A percentile compares a stretch with the other conserved stretches of the same genome.
These are phyloP conservation scores for Danio rerio DNA, from an alignment of 2,113 vertebrate genomes.

Conservation along the genomic window DNA sequence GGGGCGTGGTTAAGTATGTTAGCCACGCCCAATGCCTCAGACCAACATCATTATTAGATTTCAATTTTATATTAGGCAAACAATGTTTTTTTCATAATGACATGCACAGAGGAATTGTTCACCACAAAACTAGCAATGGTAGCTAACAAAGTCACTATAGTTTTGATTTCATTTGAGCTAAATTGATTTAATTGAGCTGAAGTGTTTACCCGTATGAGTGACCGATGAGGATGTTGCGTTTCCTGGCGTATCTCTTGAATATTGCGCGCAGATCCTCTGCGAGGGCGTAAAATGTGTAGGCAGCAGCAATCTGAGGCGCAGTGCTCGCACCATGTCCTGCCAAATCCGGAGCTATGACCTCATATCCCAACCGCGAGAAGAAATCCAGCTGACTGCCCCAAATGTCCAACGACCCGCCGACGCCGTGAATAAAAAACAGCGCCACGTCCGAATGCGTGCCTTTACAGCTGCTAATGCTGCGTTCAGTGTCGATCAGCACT, in stretches of 20 bases:
- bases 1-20: too few species aligned
- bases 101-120: too few species aligned
- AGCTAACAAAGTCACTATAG: too few species aligned
- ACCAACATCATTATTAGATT: too few species aligned
- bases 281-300: conserved; percentile 94
- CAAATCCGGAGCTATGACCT: conserved; percentile 93
- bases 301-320: conserved; percentile 88
- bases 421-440: conserved; percentile 94
- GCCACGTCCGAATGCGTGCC: conserved; percentile 88
- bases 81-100: too few species aligned
- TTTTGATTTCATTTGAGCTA: too few species aligned
- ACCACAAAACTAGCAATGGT: too few species aligned
- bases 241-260: conserved; percentile 92
- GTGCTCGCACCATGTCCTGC: conserved; percentile 91
- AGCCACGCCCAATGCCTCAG: too few species aligned
- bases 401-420: conserved; percentile 94
- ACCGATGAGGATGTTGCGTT: conserved; percentile 91
- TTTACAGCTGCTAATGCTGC: conserved; percentile 91
- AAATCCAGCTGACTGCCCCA: conserved; percentile 97
- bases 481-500: conserved; percentile 86
- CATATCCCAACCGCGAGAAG: conserved; percentile 91
- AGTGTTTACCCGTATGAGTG: conserved; percentile 90
- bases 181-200: too few species aligned
- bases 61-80: too few species aligned
- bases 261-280: conserved; percentile 92